A percentile compares a stretch with the other conserved stretches of the same genome.
These are phyloP conservation scores for Numenius arquata DNA, from an alignment of 2,113 vertebrate genomes.

Conservation along the genomic window DNA sequence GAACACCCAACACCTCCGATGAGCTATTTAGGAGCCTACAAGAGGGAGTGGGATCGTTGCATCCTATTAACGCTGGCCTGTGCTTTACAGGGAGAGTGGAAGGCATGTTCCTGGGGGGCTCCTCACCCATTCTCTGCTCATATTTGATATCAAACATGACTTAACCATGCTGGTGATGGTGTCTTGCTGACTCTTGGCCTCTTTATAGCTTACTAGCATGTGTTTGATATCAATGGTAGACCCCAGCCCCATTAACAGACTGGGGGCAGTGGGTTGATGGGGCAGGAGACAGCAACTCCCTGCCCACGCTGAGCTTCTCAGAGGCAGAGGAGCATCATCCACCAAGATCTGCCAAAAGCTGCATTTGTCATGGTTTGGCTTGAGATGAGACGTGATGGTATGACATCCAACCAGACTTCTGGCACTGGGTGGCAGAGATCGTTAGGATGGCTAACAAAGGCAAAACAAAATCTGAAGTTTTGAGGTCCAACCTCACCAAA, in stretches of 20 bases:
- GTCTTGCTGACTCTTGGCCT: neutral
- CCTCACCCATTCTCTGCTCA: neutral
- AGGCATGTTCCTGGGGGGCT: neutral
- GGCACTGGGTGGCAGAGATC: neutral
- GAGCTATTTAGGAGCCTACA: neutral
- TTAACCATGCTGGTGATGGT: neutral
- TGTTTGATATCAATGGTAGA: neutral
- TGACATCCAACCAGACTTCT: neutral
- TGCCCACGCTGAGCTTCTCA: neutral
- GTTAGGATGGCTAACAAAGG: neutral
- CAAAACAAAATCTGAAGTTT: neutral
- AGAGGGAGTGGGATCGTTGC: rapidly evolving
- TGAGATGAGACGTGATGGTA: neutral
- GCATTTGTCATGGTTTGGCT: neutral
- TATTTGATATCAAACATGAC: neutral
- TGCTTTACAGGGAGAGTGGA: neutral
- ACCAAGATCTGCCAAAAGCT: neutral
- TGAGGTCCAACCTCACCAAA: neutral
- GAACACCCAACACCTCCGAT: neutral
- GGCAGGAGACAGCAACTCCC: neutral
- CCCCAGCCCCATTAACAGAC: neutral
- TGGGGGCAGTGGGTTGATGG: no score
- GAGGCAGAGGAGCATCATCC: neutral
- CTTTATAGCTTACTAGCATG: neutral
- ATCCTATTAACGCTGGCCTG: rapidly evolving